Evolutionary conservation across 2,797 vertebrate species (phyloP), one percentile per base, ranked within the genome.

Genomic region (Takifugu rubripes): DNA sequence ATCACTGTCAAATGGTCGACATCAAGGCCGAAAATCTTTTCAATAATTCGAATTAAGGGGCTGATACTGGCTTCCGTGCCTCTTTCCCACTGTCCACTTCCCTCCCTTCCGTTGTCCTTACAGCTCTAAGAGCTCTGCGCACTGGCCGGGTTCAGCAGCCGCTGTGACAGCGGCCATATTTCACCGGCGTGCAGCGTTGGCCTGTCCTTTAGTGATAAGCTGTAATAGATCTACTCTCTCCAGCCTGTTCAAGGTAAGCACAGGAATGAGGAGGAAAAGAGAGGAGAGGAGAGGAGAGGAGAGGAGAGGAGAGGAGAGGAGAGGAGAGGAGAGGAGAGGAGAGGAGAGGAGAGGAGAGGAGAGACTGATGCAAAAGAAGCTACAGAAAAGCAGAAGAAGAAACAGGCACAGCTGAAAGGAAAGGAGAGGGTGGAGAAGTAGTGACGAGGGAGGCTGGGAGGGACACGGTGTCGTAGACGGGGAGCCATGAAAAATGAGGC

Each of bases 201-300:
- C 89, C 94, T 98, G 95, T 89, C 79, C 90, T 87, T 87, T 56
- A 46, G 81, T 92, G 96, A 98, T 98, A 98, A 98, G 94, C 92
- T 84, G 78, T 94, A 94, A 97, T 94, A 94, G 93, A 96, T 97
- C 93, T 93, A 85, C 88, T 85, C 80, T 66, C 79, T 68, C 68
- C 71, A 84, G 93, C 90, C 92, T 78, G 83, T 81, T 89, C 88
- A 83, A 88, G 88, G 90, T 91, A 90, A 88, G 82, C 74, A 74
- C 58, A 68, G 54, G 42, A 43, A 54, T 24, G 60, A 21, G 16
- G 42, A 21, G 16, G n/a, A 9, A 16, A 11, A 5, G 44, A 46
- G 31, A 6, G 25, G 52, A 6, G 6, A 42, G 14, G 25, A 45
- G 33, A 33, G 25, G 6, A 58, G 25, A 24, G 25, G 21, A 25